These are phyloP conservation scores for Acipenser ruthenus DNA, from an alignment of 2,797 vertebrate species.

Conservation along the genomic window DNA sequence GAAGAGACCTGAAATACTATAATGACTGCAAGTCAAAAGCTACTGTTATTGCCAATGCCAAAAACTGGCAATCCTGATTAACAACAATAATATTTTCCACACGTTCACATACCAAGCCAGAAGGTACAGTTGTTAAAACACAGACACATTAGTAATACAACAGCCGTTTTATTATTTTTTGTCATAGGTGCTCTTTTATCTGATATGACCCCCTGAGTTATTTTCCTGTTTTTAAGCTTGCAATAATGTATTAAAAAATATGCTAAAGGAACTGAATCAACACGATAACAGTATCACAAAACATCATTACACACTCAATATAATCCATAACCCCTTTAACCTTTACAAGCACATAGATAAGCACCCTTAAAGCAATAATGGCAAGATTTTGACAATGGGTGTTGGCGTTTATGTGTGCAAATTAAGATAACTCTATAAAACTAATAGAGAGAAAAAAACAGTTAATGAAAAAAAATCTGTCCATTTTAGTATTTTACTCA, in stretches of 20 bases:
- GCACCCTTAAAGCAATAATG: too few species aligned
- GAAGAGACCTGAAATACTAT: slow-evolving; percentile 24
- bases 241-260: slow-evolving; percentile 26
- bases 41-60: slow-evolving; percentile 12
- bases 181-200: neutral
- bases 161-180: neutral
- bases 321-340: too few species aligned
- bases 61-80: slow-evolving; percentile 12
- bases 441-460: too few species aligned
- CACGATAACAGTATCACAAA: slow-evolving; percentile 27
- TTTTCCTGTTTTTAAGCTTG: neutral
- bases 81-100: neutral
- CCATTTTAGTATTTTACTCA: too few species aligned
- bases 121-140: slow-evolving; percentile 7
- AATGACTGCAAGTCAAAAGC: slow-evolving; percentile 1
- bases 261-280: slow-evolving; percentile 28
- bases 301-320: too few species aligned
- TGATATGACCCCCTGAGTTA: neutral
- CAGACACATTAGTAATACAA: slow-evolving; percentile 3
- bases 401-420: too few species aligned
- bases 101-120: neutral
- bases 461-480: too few species aligned
- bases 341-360: too few species aligned
- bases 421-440: too few species aligned
- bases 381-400: too few species aligned